A percentile compares a stretch with the other conserved stretches of the same genome.
Conservation (phyloP, 2,888 invertebrate species). For the Lysandra bellargus region DNA sequence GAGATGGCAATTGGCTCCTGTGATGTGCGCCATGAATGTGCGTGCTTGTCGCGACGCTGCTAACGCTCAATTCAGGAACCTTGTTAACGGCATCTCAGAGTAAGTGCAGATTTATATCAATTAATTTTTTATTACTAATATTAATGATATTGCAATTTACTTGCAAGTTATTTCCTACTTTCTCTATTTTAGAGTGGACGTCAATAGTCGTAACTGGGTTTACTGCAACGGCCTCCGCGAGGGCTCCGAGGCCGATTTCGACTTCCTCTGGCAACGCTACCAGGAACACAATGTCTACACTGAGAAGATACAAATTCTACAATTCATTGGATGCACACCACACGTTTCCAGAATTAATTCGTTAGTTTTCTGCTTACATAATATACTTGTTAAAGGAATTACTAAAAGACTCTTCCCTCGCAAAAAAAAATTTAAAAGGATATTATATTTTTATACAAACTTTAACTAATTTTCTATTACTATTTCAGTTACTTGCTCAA, state of each 20-base stretch:
- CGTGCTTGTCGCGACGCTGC: constrained; percentile 53
- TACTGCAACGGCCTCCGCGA: constrained; percentile 87
- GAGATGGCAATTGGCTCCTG: constrained; percentile 62
- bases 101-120: constrained; percentile 45
- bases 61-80: constrained; percentile 47
- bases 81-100: constrained; percentile 47
- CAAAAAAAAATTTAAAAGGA: neutral
- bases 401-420: neutral
- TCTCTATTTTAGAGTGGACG: constrained; percentile 53
- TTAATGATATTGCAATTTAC: neutral
- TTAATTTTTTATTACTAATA: neutral
- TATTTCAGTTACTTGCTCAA: constrained; percentile 7
- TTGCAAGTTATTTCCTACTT: neutral
- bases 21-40: constrained; percentile 57
- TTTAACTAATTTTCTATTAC: neutral
- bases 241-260: constrained; percentile 83
- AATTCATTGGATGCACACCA: constrained; percentile 84
- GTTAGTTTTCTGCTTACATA: constrained; percentile 13
- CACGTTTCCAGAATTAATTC: constrained; percentile 72
- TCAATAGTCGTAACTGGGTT: constrained; percentile 82
- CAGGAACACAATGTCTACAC: constrained; percentile 81
- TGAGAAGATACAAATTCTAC: constrained; percentile 84
- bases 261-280: constrained; percentile 83
- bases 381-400: neutral
- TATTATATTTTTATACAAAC: too few relatives aligned